Base-by-base conservation (phyloP, 2,888 invertebrate species). In the Pollenia griseotomentosa region DNA sequence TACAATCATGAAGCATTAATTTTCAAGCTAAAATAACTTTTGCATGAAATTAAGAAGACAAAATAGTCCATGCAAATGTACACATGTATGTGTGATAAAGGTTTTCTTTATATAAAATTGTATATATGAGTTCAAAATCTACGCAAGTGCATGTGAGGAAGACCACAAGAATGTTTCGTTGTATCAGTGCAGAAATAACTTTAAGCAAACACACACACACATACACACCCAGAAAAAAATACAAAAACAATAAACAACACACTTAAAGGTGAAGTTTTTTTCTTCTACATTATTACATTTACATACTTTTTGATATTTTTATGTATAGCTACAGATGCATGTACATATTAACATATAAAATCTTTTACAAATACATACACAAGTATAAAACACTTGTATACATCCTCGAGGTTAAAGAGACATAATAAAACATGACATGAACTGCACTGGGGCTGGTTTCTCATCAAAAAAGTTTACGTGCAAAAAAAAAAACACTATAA, bases 341-440 rank as follows among this genome's bases (percentile, higher is more conserved):
- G 48, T 48, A 11, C 7, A 10, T 14, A 61, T 12, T 14, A 11
- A 40, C 33, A 33, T 33, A 33, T 33, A 33, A 33, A 33, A 33
- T 0, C 33, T 33, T 33, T 5, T 33, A 6, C 6, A 55, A 12
- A 42, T 23, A n/a, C 33, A 42, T 9, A 51, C 57, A 5, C 57
- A 5, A 74, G 40, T 51, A 42, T 19, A 65, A 77, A 19, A 40
- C 12, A 40, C 66, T 23, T 23, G 42, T 6, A 65, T 42, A 51
- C 23, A 66, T 63, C 66, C 57, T 55, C 65, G 5, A 55, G 73
- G 73, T 81, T 73, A 81, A 81, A 77, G 42, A 75, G 65, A 48
- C 19, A 75, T 65, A 84, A 59, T 63, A 68, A 48, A 71, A 75
- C 74, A 75, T 74, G 61, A 66, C 74, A 70, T 75, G 53, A 59